Conservation (phyloP, 2,113 vertebrate species). For the Geothlypis trichas region DNA sequence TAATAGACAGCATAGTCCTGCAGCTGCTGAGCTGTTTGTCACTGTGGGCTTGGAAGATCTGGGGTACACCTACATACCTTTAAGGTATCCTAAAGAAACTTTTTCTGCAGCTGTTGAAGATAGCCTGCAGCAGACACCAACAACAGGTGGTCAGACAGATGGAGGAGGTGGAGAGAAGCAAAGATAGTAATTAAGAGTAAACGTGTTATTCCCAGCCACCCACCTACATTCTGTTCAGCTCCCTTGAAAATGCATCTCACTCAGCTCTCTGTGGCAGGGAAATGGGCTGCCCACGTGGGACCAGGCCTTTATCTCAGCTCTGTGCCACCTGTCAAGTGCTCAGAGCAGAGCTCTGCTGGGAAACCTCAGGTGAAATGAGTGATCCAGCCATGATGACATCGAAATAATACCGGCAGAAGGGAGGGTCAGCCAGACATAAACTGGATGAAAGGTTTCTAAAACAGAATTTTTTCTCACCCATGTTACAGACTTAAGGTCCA, state of each 20-base stretch:
- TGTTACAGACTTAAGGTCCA: background rate
- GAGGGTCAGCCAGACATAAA: background rate
- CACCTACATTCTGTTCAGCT: background rate
- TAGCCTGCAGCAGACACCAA: rapidly evolving
- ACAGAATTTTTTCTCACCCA: background rate
- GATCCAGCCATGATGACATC: background rate
- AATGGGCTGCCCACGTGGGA: rapidly evolving
- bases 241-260: background rate
- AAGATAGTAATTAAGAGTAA: background rate
- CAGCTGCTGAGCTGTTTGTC: background rate
- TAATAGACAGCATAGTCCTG: background rate
- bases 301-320: background rate
- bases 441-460: background rate
- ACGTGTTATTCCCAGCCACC: background rate
- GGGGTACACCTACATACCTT: no score
- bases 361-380: rapidly evolving
- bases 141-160: background rate
- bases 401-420: background rate
- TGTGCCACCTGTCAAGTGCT: background rate
- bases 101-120: background rate
- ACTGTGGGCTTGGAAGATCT: background rate
- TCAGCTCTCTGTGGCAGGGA: background rate
- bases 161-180: background rate
- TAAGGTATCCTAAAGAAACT: background rate
- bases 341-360: background rate